phyloP scores from a whole-genome alignment of 2,113 vertebrate species.

The Eretmochelys imbricata region DNA sequence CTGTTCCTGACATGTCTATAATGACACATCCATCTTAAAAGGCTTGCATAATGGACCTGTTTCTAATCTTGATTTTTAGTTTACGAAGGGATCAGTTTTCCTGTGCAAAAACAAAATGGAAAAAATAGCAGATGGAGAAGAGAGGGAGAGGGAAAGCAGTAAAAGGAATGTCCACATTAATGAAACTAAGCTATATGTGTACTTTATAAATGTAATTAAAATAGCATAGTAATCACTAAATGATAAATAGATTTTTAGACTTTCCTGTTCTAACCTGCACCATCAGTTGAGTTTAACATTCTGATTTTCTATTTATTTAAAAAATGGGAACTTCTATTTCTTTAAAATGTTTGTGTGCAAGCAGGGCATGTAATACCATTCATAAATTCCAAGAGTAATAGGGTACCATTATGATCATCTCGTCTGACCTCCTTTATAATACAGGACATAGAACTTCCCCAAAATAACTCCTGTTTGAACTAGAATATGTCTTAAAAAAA shows the following conservation, averaged over 20 bases:
- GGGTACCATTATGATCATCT: not conserved
- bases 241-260: not conserved
- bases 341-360: not conserved
- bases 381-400: not conserved
- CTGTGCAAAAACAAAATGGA: not conserved
- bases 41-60: not conserved
- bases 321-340: not conserved
- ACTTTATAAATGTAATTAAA: not conserved
- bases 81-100: not conserved
- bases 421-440: not conserved
- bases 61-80: not conserved
- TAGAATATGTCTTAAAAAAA: not conserved
- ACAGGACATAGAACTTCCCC: not conserved
- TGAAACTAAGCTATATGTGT: not conserved
- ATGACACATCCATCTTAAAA: not conserved
- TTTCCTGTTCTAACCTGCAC: not conserved
- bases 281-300: not conserved
- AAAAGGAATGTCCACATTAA: not conserved
- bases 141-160: not conserved
- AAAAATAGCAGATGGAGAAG: not conserved
- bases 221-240: not conserved
- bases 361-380: not conserved
- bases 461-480: not conserved
- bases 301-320: not conserved
- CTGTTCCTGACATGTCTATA: not conserved